Evolutionary conservation across 1,140 invertebrate species (phyloP).

Genomic region (Lordiphosa clarofinis): DNA sequence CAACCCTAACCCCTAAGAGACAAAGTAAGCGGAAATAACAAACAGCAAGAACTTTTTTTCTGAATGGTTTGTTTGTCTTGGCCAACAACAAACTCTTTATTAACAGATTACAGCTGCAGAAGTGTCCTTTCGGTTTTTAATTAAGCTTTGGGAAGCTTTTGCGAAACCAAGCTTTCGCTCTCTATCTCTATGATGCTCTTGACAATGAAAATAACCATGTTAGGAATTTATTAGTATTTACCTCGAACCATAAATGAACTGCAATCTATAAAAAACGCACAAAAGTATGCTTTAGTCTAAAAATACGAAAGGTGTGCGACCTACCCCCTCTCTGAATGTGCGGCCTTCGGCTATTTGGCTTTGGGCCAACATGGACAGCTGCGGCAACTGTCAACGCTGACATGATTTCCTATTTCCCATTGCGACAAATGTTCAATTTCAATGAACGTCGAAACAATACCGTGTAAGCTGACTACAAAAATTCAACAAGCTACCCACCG

Average conservation of each 20-base stretch:
- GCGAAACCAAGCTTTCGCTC: not conserved
- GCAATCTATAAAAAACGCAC: conserved; percentile 4
- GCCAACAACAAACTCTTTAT: not conserved
- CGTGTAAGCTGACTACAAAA: not conserved
- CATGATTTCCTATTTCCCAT: conserved; percentile 41
- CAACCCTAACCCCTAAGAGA: not conserved
- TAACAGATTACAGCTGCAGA: conserved; percentile 3
- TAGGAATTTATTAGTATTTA: not conserved
- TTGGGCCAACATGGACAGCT: conserved; percentile 42
- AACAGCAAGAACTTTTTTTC: conserved; percentile 1
- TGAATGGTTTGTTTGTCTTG: conserved; percentile 6
- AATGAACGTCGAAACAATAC: not conserved
- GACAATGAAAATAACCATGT: conserved; percentile 6
- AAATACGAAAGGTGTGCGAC: not conserved
- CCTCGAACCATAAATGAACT: conserved; percentile 1
- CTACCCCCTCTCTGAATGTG: not conserved
- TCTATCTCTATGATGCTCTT: not conserved
- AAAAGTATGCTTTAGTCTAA: conserved; percentile 34
- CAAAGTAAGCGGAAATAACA: not conserved
- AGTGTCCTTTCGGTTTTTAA: not conserved
- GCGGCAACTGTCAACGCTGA: conserved; percentile 55
- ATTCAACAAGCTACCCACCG: conserved; percentile 37
- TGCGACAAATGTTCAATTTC: conserved; percentile 5
- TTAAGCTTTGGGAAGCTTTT: not conserved
- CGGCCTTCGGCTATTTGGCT: conserved; percentile 39